A percentile compares a stretch with the other conserved stretches of the same genome.
Conservation (phyloP, 2,113 vertebrate species). For the Myiopsitta monachus region DNA sequence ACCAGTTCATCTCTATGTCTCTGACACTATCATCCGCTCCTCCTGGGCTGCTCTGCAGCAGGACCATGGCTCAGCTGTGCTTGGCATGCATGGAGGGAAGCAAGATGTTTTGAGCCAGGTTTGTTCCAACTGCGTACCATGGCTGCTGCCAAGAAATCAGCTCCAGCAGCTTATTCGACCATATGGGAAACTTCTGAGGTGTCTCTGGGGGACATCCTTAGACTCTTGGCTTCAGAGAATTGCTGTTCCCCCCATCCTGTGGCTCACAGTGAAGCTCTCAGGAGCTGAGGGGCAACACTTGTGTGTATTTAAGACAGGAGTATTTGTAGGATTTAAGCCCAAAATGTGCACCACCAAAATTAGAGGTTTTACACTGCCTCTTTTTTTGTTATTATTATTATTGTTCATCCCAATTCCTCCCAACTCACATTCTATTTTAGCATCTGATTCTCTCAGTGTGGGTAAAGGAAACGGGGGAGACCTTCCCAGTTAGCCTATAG, state of each 20-base stretch:
- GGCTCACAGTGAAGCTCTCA: accelerated
- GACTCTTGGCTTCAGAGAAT: not conserved
- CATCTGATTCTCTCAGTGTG: not conserved
- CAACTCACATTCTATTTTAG: not conserved
- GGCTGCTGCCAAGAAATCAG: conserved; percentile 4
- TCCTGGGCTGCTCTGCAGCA: not conserved
- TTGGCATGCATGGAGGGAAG: not conserved
- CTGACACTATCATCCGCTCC: not conserved
- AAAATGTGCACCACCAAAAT: not conserved
- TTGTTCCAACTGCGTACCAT: not conserved
- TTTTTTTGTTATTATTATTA: not conserved
- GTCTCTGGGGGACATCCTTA: not conserved
- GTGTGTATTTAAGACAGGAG: not conserved
- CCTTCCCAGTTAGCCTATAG: not conserved
- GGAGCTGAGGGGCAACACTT: not conserved
- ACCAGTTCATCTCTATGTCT: not conserved
- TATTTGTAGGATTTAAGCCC: not conserved
- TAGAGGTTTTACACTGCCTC: not conserved
- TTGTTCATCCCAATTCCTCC: not conserved
- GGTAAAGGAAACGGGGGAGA: not conserved
- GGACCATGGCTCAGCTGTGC: not conserved
- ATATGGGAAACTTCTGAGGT: conserved; percentile 28
- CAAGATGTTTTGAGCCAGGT: not conserved
- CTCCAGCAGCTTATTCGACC: not conserved
- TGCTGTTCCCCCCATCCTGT: not conserved